Evolutionary conservation across 2,888 invertebrate species (phyloP).

Genomic region (Latrodectus elegans): DNA sequence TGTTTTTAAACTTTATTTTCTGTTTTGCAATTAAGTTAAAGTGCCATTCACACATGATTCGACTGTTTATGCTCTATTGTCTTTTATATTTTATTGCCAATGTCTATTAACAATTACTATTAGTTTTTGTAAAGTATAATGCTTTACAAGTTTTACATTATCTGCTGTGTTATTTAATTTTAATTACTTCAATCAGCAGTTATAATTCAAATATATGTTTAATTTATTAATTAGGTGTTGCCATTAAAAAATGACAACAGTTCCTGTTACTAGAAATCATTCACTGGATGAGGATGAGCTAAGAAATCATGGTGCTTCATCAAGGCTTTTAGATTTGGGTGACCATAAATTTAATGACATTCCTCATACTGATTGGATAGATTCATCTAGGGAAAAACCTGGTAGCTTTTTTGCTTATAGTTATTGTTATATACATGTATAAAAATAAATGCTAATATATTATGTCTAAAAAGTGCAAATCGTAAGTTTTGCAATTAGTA

Average conservation of each 20-base stretch:
- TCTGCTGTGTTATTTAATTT: not conserved
- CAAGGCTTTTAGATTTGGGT: slow-evolving; percentile 45
- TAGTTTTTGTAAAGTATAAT: no score
- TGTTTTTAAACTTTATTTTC: no score
- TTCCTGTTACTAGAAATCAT: slow-evolving; percentile 61
- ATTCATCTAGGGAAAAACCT: slow-evolving; percentile 50
- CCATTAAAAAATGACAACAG: slow-evolving; percentile 54
- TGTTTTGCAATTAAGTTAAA: no score
- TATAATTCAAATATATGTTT: not conserved
- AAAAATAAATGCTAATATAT: no score
- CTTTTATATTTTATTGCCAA: no score
- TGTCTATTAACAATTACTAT: no score
- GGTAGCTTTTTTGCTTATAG: slow-evolving; percentile 9
- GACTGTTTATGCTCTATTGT: no score
- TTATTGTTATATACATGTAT: no score
- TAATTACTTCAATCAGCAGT: not conserved
- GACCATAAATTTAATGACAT: slow-evolving; percentile 58
- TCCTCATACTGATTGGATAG: slow-evolving; percentile 52
- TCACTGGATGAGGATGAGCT: slow-evolving; percentile 63
- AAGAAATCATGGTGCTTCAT: slow-evolving; percentile 42
- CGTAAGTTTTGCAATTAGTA: no score
- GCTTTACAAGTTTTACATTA: no score
- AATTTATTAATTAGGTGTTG: not conserved
- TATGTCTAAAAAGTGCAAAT: no score
- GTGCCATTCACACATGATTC: no score